phyloP scores from a whole-genome alignment of 2,113 vertebrate genomes.

The Stictonetta naevosa region DNA sequence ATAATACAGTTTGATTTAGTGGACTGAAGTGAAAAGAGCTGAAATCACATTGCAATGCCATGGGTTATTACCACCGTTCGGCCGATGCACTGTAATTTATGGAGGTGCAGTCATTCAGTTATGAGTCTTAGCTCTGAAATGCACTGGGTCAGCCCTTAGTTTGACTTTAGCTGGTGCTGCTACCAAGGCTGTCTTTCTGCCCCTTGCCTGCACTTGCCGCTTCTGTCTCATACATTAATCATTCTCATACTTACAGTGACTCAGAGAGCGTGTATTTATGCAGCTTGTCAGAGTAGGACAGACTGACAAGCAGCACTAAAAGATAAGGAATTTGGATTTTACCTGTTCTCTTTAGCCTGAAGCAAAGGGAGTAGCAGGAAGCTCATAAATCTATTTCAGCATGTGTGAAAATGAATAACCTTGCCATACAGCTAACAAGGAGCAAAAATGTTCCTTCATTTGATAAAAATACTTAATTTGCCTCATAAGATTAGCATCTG shows the following conservation, averaged over 20 bases:
- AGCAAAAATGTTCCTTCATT: neutral
- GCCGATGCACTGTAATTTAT: neutral
- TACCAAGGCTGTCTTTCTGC: neutral
- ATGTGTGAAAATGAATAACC: neutral
- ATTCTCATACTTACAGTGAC: neutral
- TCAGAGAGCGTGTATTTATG: neutral
- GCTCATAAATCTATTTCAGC: neutral
- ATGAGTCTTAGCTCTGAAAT: neutral
- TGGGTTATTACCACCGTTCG: neutral
- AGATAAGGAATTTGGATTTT: neutral
- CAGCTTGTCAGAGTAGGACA: neutral
- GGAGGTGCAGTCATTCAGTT: neutral
- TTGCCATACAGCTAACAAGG: neutral
- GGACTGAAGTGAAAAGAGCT: slow-evolving; percentile 4
- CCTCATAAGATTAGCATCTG: neutral
- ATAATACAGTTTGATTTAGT: slow-evolving; percentile 25
- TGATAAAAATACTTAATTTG: neutral
- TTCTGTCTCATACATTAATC: neutral
- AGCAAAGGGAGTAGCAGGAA: neutral
- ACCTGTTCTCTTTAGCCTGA: neutral
- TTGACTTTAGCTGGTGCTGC: neutral
- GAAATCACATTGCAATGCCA: neutral
- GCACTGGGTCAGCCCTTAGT: neutral
- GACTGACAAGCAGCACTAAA: neutral
- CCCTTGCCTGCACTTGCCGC: neutral